Evolutionary conservation across 2,113 vertebrate species (phyloP).

Genomic region (Tragelaphus buxtoni): DNA sequence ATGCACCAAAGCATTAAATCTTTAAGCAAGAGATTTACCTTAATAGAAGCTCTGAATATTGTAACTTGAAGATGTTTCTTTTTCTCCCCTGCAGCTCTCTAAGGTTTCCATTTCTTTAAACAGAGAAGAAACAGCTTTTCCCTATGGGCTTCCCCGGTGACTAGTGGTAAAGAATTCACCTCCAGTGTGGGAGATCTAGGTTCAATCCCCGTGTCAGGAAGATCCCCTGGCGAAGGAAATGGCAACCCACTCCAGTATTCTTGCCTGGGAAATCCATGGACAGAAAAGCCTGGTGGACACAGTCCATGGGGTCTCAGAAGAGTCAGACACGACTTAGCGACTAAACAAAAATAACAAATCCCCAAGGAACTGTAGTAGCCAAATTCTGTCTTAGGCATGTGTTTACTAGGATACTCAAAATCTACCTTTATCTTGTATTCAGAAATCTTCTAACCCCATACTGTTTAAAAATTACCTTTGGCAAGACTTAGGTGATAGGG

Average conservation of each 20-base stretch:
- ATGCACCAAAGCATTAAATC: not conserved
- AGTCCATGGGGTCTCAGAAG: not conserved
- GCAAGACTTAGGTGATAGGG: not conserved
- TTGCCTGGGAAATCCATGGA: not conserved
- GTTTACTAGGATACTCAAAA: not conserved
- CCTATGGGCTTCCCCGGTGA: not conserved
- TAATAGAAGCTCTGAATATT: not conserved
- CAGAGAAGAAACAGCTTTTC: not conserved
- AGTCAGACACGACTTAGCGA: rapidly evolving
- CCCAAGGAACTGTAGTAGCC: not conserved
- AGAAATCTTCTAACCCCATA: not conserved
- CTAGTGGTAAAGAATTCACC: not conserved
- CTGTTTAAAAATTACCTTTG: not conserved
- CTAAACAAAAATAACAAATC: not conserved
- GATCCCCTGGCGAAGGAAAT: not conserved
- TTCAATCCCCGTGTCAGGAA: not conserved
- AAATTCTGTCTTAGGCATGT: not conserved
- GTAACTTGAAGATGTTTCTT: not conserved
- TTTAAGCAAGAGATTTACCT: not conserved
- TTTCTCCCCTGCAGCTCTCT: not conserved
- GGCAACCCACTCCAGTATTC: not conserved
- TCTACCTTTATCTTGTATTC: not conserved
- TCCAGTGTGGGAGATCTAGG: not conserved
- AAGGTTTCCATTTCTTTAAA: not conserved
- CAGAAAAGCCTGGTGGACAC: not conserved